Evolutionary conservation across 2,797 vertebrate species (phyloP).

Genomic region (Smutsia gigantea): DNA sequence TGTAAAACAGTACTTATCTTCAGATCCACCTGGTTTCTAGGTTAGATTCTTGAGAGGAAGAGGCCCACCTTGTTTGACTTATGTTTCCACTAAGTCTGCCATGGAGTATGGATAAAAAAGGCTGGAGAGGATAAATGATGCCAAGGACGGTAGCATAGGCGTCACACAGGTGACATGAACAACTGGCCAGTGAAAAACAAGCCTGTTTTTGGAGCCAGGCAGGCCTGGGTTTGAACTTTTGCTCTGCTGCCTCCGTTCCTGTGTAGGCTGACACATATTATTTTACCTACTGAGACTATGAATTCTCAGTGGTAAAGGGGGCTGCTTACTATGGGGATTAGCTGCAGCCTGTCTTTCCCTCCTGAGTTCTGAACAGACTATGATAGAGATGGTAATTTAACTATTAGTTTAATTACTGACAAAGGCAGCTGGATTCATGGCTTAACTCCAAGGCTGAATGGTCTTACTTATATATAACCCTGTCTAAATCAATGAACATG

Average conservation of each 20-base stretch:
- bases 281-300: not conserved
- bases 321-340: not conserved
- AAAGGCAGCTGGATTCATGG: not conserved
- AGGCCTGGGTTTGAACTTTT: not conserved
- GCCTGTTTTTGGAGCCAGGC: not conserved
- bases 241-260: not conserved
- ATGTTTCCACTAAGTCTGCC: not conserved
- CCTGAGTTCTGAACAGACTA: not conserved
- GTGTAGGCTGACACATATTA: not conserved
- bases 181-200: not conserved
- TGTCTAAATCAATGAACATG: not conserved
- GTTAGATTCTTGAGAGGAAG: not conserved
- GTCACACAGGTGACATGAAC: rapidly evolving
- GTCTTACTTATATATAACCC: not conserved
- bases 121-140: not conserved
- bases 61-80: rapidly evolving
- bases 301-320: not conserved
- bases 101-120: not conserved
- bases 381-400: not conserved
- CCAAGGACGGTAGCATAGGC: not conserved
- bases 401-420: not conserved
- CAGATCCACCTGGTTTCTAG: not conserved
- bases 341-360: not conserved
- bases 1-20: not conserved
- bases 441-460: not conserved